Conservation (phyloP, 2,888 invertebrate species). For the Acanthosepion lycidas region DNA sequence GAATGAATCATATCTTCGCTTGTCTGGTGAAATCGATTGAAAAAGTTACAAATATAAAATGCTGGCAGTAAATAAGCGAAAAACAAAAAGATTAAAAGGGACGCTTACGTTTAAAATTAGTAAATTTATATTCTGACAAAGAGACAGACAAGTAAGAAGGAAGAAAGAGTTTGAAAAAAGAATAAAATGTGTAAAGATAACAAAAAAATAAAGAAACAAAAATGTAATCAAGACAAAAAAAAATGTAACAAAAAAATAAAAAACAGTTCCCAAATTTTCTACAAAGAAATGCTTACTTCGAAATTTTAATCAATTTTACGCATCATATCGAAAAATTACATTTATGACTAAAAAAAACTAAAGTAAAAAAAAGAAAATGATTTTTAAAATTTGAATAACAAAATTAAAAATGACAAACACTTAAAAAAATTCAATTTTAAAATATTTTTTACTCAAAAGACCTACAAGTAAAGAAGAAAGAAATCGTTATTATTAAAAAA, state of each 20-base stretch:
- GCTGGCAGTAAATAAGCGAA: too few species aligned
- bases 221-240: not conserved
- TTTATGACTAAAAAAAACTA: not conserved
- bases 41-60: not conserved
- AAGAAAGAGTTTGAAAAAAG: not conserved
- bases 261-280: not conserved
- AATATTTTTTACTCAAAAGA: too few species aligned
- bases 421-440: too few species aligned
- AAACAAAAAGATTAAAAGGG: too few species aligned
- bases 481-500: too few species aligned
- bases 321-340: not conserved
- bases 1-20: not conserved
- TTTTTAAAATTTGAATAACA: not conserved
- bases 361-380: too few species aligned
- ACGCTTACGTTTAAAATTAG: too few species aligned
- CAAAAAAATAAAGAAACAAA: not conserved
- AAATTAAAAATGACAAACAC: too few species aligned
- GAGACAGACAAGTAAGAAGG: not conserved
- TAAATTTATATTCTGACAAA: too few species aligned
- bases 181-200: not conserved
- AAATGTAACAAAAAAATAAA: not conserved
- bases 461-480: too few species aligned
- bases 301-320: not conserved
- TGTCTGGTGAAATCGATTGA: not conserved
- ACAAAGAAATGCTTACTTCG: not conserved